Evolutionary conservation across 2,888 invertebrate species (phyloP), one percentile per base, ranked within the genome.

Genomic region (Trichopoda pennipes): DNA sequence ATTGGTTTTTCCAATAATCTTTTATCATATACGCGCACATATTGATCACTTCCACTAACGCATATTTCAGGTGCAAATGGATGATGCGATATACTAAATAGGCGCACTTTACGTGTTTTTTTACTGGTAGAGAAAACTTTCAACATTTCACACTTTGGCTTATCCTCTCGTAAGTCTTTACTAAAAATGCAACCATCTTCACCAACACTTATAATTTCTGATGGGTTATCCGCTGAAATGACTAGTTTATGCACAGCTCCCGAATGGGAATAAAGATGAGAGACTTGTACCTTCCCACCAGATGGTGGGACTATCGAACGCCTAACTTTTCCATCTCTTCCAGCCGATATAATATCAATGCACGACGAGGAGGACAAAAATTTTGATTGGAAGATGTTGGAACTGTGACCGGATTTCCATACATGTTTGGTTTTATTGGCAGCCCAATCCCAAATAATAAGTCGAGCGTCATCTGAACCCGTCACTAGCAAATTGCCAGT

Each of bases 381-480:
- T 91, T 97, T 98, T 87, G 94, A 94, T 89, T 97, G 97, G 91
- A 98, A 98, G 70, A 98, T 96, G 89, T 98, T 98, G 47, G 94
- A 94, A 84, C 93, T 93, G 91, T 98, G 98, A 2, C 96, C 96
- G 21, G 96, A 96, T 86, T 94, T 93, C 86, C 96, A 95, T 3
- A 93, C 92, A 84, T 95, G 92, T 44, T 94, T 90, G 1, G 93
- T 92, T 83, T 93, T 93, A 72, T 94, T 94, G 14, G 93, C 91
- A 17, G 96, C 94, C 98, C 98, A 98, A 89, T 98, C 95, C 98
- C 98, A 98, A 12, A 99, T 92, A 14, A 96, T 93, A 8, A 98
- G 94, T 81, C 94, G 93, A 64, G 95, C 93, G 92, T 99, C 98
- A 91, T 99, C 98, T 0, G 98, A 97, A 0, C 97, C 98, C 85